Evolutionary conservation across 2,888 invertebrate species (phyloP).

Genomic region (Euspilapteryx auroguttella): DNA sequence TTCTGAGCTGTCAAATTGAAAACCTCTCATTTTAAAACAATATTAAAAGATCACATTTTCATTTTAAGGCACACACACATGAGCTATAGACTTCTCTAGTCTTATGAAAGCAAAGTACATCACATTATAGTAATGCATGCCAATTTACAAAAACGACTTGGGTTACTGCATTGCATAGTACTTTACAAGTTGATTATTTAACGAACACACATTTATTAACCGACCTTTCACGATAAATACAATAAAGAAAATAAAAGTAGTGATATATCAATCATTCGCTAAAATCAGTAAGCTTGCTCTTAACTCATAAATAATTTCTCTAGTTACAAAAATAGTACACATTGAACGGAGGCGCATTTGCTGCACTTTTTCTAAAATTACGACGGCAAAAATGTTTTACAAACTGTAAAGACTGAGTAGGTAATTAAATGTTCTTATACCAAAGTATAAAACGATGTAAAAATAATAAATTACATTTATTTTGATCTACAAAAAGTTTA

Average conservation of each 20-base stretch:
- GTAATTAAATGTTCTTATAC: too few species aligned
- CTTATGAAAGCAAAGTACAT: conserved; percentile 20
- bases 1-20: too few species aligned
- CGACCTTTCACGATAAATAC: conserved; percentile 54
- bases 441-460: too few species aligned
- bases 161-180: conserved; percentile 6
- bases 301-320: conserved; percentile 60
- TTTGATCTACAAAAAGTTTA: too few species aligned
- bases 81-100: conserved; percentile 23
- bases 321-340: conserved; percentile 59
- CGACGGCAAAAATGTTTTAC: too few species aligned
- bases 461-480: too few species aligned
- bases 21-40: too few species aligned
- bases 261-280: conserved; percentile 41
- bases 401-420: too few species aligned
- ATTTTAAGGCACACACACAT: conserved; percentile 35
- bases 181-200: conserved; percentile 34
- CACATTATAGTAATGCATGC: conserved; percentile 7
- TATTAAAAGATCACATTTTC: conserved; percentile 14
- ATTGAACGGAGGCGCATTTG: conserved; percentile 41
- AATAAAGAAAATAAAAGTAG: conserved; percentile 58
- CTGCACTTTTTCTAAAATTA: too few species aligned
- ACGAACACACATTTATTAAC: conserved; percentile 46
- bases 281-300: conserved; percentile 47
- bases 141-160: conserved; percentile 1